A percentile compares a stretch with the other conserved stretches of the same genome.
Conservation (phyloP, 2,888 invertebrate genomes). For the Polyploca ridens region DNA sequence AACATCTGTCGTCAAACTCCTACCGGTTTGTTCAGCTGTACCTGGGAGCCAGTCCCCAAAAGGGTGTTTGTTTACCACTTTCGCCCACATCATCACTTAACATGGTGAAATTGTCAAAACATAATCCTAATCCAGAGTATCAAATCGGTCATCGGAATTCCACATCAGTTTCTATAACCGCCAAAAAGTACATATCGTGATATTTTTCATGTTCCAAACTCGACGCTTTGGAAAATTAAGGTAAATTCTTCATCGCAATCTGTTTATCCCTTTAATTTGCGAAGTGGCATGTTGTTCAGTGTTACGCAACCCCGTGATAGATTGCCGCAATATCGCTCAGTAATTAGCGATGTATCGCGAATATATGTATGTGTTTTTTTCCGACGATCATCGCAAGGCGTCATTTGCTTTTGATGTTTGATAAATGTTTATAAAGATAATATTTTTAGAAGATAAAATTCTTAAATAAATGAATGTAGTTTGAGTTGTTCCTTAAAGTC, state of each 20-base stretch:
- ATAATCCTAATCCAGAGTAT: too few species aligned
- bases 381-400: conserved; percentile 26
- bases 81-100: too few species aligned
- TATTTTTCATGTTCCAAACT: conserved; percentile 11
- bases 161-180: neutral
- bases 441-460: too few species aligned
- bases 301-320: conserved; percentile 35
- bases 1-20: too few species aligned
- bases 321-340: conserved; percentile 42
- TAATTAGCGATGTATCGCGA: conserved; percentile 42
- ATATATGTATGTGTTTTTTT: conserved; percentile 19
- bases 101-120: too few species aligned
- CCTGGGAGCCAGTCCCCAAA: too few species aligned
- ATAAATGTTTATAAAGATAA: neutral
- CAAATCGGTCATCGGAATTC: too few species aligned
- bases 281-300: conserved; percentile 34
- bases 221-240: conserved; percentile 49
- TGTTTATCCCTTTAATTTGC: conserved; percentile 56
- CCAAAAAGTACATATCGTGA: neutral
- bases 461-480: too few species aligned
- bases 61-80: too few species aligned
- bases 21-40: too few species aligned
- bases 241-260: conserved; percentile 50
- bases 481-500: too few species aligned
- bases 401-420: neutral